Evolutionary conservation across 1,140 invertebrate species (phyloP), one percentile per base, ranked within the genome.

Genomic region (Trachelipus rathkii): DNA sequence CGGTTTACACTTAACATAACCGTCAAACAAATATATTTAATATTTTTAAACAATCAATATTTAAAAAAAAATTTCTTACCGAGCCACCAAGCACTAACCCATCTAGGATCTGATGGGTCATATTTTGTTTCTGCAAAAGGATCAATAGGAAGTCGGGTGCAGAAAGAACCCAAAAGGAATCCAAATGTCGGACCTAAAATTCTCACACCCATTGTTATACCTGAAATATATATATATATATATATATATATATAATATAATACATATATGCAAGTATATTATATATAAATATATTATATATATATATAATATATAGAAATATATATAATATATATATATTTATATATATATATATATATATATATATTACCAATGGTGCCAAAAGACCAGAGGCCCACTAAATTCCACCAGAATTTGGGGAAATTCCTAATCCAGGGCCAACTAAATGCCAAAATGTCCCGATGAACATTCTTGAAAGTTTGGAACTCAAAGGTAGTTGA

Each of bases 11-110:
- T 11, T 24, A 0, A 8, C 7, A 11, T n/a, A 21, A 9, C 3
- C 0, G 11, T 15, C 66, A 19, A 23, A 21, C 33, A 10, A 23
- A 10, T 15, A 10, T 5, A 24, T 44, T 15, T 13, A 15, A n/a
- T 9, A 0, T 15, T 10, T 50, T 13, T 15, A 21, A 53, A 15
- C n/a, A 45, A 70, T 10, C 15, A 71, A 24, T 9, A 5, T 1
- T 43, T 7, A 9, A 68, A n/a, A 73, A 33, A 33, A 33, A 67
- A 13, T 8, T 60, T 86, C 86, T 89, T 86, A 90, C 92, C 92
- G 44, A 95, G 86, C 93, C 93, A 96, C 94, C 94, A 96, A 66
- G 93, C 94, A 23, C 94, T 93, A 24, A 96, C 91, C 94, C 94
- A 96, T 84, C 92, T n/a, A 0, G 93, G 93, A 87, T 96, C 92